A percentile compares a stretch with the other conserved stretches of the same genome.
These are phyloP conservation scores for Pangasius larnaudii DNA, from an alignment of 2,797 vertebrate species.

Conservation along the genomic window DNA sequence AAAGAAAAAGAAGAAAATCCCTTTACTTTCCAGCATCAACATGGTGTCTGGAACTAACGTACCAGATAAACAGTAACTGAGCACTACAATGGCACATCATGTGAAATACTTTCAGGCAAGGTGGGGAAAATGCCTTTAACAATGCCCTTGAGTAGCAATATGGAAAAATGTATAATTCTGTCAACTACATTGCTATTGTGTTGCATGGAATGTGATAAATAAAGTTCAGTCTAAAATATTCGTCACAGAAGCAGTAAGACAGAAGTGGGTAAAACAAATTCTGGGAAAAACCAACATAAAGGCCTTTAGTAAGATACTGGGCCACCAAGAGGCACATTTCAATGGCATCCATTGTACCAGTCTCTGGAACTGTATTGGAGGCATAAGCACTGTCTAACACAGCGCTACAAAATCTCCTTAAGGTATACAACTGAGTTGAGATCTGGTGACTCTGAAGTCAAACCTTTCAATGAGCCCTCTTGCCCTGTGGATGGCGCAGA, in stretches of 20 bases:
- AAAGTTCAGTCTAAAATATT: neutral
- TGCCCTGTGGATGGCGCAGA: neutral
- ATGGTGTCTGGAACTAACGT: neutral
- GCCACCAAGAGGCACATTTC: neutral
- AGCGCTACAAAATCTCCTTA: neutral
- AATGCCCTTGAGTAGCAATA: neutral
- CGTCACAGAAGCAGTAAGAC: neutral
- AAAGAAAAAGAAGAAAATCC: neutral
- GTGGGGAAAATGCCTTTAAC: neutral
- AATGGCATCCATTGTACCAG: neutral
- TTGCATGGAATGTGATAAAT: neutral
- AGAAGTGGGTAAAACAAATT: neutral
- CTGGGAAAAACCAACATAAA: neutral
- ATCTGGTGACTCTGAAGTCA: neutral
- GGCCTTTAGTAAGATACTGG: neutral
- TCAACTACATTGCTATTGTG: neutral
- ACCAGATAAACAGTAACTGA: constrained; percentile 2
- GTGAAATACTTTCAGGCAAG: constrained; percentile 4
- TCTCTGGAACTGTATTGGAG: neutral
- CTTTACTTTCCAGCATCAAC: neutral
- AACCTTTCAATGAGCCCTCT: neutral
- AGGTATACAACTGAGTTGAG: neutral
- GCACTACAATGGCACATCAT: neutral
- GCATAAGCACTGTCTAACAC: neutral
- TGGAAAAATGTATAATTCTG: neutral